phyloP scores from a whole-genome alignment of 2,888 invertebrate genomes.

The Pyralis farinalis region DNA sequence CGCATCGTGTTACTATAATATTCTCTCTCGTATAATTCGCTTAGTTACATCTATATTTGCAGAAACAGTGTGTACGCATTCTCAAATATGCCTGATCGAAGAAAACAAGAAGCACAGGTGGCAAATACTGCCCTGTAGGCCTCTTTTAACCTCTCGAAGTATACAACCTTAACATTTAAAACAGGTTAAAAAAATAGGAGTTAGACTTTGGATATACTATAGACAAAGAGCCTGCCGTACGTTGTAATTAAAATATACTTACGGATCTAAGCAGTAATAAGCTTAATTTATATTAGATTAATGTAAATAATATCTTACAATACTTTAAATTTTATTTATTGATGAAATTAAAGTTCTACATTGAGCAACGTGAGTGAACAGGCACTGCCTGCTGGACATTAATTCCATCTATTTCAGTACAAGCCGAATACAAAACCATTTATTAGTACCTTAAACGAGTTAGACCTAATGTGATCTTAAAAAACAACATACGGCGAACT shows the following conservation, averaged over 20 bases:
- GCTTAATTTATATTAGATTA: too few species aligned
- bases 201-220: slow-evolving; percentile 76
- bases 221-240: slow-evolving; percentile 34
- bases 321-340: too few species aligned
- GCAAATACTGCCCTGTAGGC: slow-evolving; percentile 57
- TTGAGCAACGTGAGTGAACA: too few species aligned
- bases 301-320: too few species aligned
- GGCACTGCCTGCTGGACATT: too few species aligned
- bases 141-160: slow-evolving; percentile 50
- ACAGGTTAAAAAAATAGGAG: slow-evolving; percentile 80
- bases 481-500: slow-evolving; percentile 28
- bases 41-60: slow-evolving; percentile 39
- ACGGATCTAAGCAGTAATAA: too few species aligned
- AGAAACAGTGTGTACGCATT: slow-evolving; percentile 38
- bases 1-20: slow-evolving; percentile 39
- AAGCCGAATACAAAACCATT: too few species aligned
- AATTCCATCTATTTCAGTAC: too few species aligned
- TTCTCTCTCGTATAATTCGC: slow-evolving; percentile 43
- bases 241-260: slow-evolving; percentile 6
- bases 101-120: slow-evolving; percentile 78
- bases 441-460: too few species aligned
- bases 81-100: slow-evolving; percentile 50
- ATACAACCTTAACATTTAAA: slow-evolving; percentile 76
- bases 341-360: too few species aligned
- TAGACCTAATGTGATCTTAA: background rate